Conservation (phyloP, 2,888 invertebrate species). For the Seira musarum region DNA sequence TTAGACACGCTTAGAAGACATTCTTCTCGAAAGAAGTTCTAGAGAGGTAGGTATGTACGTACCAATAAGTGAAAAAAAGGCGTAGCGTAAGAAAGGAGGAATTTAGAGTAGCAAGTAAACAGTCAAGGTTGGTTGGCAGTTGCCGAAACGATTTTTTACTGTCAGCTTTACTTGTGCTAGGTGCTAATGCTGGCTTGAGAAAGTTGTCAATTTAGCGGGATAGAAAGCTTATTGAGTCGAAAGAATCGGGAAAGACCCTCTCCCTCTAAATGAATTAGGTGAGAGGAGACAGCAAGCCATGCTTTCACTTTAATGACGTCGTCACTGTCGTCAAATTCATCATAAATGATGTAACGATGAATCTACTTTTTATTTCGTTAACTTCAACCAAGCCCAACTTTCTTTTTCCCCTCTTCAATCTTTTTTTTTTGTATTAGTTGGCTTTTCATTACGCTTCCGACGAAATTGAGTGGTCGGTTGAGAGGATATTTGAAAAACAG, state of each 20-base stretch:
- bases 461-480: no score
- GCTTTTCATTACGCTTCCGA: no score
- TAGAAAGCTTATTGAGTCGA: slow-evolving; percentile 25
- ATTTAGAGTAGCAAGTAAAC: background rate
- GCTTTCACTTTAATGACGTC: slow-evolving; percentile 11
- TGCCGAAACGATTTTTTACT: slow-evolving; percentile 60
- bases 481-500: no score
- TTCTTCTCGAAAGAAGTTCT: background rate
- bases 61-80: background rate
- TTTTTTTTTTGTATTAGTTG: no score
- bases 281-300: background rate
- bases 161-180: slow-evolving; percentile 50
- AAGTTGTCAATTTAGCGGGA: slow-evolving; percentile 40
- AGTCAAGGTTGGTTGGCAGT: slow-evolving; percentile 36
- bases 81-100: background rate
- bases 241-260: background rate
- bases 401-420: no score
- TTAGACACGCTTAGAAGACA: background rate
- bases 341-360: background rate
- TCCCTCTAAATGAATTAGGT: slow-evolving; percentile 34
- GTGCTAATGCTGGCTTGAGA: slow-evolving; percentile 56
- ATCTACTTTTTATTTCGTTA: background rate
- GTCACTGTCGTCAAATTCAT: slow-evolving; percentile 13
- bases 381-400: no score
- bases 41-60: background rate